Evolutionary conservation across 2,888 invertebrate genomes (phyloP), one percentile per base, ranked within the genome.

Genomic region (Podabrus alpinus): DNA sequence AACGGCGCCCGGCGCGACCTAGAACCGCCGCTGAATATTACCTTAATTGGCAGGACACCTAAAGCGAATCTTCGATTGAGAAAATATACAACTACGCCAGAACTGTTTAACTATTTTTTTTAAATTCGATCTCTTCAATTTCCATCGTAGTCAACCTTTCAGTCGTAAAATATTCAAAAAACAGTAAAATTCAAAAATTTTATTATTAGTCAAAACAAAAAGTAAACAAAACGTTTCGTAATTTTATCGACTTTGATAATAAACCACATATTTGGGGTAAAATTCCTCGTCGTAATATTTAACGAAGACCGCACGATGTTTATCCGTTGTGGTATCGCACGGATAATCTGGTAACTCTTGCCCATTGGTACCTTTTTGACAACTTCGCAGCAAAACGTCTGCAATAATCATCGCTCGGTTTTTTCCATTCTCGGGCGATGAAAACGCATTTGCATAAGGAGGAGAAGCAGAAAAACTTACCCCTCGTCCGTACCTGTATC

Each of bases 211-310:
- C n/a, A n/a, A n/a, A n/a, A n/a, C n/a, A n/a, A n/a, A n/a, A n/a
- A n/a, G n/a, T n/a, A n/a, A n/a, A n/a, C n/a, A 21, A 21, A 21
- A 21, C 7, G 2, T 1, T 21, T 21, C 7, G 7, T 21, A 21
- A 21, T 21, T 21, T 29, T 29, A 29, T n/a, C 45, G n/a, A n/a
- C 45, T 45, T 4, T 7, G 45, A 15, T 81, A 83, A 76, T 80
- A 84, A 9, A 83, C 82, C 59, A 85, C 80, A 79, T 86, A 86
- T 13, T 79, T 79, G 3, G 86, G 86, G 75, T 86, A 86, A 80
- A 83, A 87, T 73, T 87, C 86, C 68, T 82, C 80, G 71, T 87
- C 86, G 71, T 83, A 83, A 78, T 84, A 87, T 77, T 87, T 87
- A 0, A 86, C 86, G 76, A 79, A 85, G 1, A 85, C 86, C 7